Evolutionary conservation across 35 echinoderm and acorn worm species (phyloP), one percentile per base, ranked within the genome.

Genomic region (Ptychodera flava): DNA sequence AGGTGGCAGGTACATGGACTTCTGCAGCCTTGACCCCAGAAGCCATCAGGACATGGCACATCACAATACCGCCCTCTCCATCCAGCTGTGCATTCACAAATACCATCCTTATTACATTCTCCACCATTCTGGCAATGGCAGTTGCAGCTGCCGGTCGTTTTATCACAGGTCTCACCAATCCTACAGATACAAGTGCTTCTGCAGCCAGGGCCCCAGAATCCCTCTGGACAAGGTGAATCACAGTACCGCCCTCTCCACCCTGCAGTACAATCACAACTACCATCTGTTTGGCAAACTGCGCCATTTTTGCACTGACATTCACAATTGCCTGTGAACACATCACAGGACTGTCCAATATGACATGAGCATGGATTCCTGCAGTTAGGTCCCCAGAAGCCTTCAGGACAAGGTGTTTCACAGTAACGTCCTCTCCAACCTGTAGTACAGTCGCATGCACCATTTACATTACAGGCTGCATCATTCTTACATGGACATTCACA

Each of bases 81-180:
- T 31, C 95, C 95, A n/a, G 87, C 79, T 27, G 77, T 32, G 32
- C 95, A 97, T 0, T 88, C 83, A 76, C 95, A 97, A 33, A 33
- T 32, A 79, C 95, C 95, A 79, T 45, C 85, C 31, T 90, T 31
- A 15, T 38, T 16, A 85, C 94, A 97, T 34, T 78, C 34, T 77
- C 88, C 94, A 31, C 88, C 88, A 84, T 97, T 97, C 29, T 83
- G 36, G 80, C 95, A 97, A 30, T 84, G 45, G 85, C 95, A 97
- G 29, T 87, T 32, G 14, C 80, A 34, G 1, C 37, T 81, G 16
- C 94, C 94, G 75, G 90, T 86, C 0, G 89, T 79, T 78, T 78
- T 38, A 77, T 85, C 76, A 86, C 95, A 97, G 28, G 22, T 32
- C 12, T 86, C 89, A 53, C 78, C 85, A 79, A 91, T 91, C 29